Evolutionary conservation across 2,888 invertebrate species (phyloP).

Genomic region (Aethes cnicana): DNA sequence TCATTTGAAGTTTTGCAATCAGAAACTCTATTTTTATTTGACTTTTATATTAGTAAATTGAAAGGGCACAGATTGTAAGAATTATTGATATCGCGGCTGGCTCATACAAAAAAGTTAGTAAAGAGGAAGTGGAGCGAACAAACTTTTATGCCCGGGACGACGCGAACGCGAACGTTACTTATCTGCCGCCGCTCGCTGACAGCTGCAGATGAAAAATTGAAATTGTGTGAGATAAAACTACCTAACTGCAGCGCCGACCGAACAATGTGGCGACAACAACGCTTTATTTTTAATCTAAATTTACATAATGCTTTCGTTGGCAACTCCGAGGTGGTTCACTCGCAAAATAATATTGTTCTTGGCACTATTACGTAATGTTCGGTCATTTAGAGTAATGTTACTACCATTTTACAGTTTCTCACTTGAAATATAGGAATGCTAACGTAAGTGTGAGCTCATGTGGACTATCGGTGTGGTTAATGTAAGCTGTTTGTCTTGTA

Average conservation of each 20-base stretch:
- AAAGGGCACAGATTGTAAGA: conserved; percentile 60
- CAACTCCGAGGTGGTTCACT: conserved; percentile 25
- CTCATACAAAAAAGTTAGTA: conserved; percentile 77
- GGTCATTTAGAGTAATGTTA: neutral
- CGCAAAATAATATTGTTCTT: conserved; percentile 24
- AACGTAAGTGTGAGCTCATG: too few species aligned
- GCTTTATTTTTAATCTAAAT: conserved; percentile 43
- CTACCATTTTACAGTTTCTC: neutral
- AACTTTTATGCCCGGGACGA: conserved; percentile 74
- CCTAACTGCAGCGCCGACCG: conserved; percentile 71
- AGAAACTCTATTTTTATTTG: conserved; percentile 21
- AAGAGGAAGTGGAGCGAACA: conserved; percentile 77
- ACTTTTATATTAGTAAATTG: conserved; percentile 21
- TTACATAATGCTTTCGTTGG: conserved; percentile 32
- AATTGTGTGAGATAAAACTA: conserved; percentile 82
- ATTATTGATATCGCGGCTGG: conserved; percentile 73
- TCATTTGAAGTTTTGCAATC: too few species aligned
- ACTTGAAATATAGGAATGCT: too few species aligned
- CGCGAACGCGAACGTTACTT: conserved; percentile 75
- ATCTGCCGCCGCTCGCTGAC: conserved; percentile 78
- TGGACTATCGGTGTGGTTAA: too few species aligned
- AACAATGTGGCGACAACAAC: conserved; percentile 65
- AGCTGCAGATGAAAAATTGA: conserved; percentile 83
- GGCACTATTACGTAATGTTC: conserved; percentile 13
- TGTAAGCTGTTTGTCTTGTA: too few species aligned